phyloP scores from a whole-genome alignment of 2,888 invertebrate genomes.

The Norana najaformis region DNA sequence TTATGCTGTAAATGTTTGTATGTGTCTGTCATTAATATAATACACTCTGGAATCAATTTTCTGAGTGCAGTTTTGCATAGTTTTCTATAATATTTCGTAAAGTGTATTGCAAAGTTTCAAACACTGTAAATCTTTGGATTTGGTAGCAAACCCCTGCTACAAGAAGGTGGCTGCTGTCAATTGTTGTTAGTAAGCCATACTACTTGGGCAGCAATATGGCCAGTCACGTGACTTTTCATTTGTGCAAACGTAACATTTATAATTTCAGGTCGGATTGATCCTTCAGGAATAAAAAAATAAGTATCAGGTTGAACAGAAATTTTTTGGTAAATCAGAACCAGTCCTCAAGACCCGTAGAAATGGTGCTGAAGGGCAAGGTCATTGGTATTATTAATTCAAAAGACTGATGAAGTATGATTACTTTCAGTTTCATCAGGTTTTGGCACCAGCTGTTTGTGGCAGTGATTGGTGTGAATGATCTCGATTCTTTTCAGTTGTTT shows the following conservation, averaged over 20 bases:
- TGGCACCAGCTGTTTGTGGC: no score
- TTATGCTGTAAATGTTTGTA: neutral
- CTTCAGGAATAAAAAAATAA: neutral
- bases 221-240: neutral
- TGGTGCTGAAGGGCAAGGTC: neutral
- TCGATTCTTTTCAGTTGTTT: neutral
- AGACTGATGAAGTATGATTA: neutral
- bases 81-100: neutral
- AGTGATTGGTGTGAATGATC: neutral
- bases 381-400: neutral
- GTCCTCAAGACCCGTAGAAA: neutral
- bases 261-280: neutral
- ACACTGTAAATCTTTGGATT: neutral
- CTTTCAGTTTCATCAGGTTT: no score
- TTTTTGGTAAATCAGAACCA: no score
- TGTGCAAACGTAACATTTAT: no score
- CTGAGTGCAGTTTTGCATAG: neutral
- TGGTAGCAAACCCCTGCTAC: neutral
- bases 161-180: neutral
- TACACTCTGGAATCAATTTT: neutral
- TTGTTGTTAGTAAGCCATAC: no score
- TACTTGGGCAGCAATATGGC: neutral
- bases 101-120: conserved; percentile 13
- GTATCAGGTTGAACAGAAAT: neutral
- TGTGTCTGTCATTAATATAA: neutral